These are phyloP conservation scores for Adineta ricciae DNA, from an alignment of 2,888 invertebrate genomes.

Conservation along the genomic window DNA sequence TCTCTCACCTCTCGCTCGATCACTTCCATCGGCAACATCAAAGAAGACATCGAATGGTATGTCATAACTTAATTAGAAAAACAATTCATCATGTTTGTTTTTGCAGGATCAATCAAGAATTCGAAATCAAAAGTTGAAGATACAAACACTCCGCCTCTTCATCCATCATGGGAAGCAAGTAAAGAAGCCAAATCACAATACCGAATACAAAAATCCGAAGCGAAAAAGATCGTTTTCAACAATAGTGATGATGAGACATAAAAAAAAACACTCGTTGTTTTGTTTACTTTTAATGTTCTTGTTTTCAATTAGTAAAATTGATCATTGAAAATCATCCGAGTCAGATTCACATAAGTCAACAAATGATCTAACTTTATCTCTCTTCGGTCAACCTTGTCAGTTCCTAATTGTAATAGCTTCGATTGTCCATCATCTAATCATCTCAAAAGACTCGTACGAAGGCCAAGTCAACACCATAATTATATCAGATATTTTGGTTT, in stretches of 20 bases:
- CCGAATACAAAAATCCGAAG: neutral
- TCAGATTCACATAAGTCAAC: too few species aligned
- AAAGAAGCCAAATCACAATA: neutral
- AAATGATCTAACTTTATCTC: neutral
- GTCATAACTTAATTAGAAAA: neutral
- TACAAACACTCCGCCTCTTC: neutral
- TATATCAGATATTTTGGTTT: neutral
- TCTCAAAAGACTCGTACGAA: neutral
- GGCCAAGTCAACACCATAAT: neutral
- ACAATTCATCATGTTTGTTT: neutral
- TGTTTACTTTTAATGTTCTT: neutral
- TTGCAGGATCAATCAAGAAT: neutral
- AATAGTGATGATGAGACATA: neutral
- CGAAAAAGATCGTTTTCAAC: conserved; percentile 10
- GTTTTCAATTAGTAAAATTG: neutral
- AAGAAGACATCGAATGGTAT: neutral
- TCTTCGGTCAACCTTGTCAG: neutral
- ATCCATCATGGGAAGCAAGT: conserved; percentile 23
- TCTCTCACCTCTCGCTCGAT: neutral
- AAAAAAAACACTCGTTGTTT: neutral
- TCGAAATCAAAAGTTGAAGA: neutral
- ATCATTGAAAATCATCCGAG: neutral
- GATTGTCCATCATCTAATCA: neutral
- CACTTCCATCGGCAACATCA: neutral
- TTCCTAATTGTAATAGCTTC: neutral